Percentiles rank a stretch among this genome's conserved stretches.
Conservation (phyloP, 2,797 vertebrate species). For the Clarias fuscus region DNA sequence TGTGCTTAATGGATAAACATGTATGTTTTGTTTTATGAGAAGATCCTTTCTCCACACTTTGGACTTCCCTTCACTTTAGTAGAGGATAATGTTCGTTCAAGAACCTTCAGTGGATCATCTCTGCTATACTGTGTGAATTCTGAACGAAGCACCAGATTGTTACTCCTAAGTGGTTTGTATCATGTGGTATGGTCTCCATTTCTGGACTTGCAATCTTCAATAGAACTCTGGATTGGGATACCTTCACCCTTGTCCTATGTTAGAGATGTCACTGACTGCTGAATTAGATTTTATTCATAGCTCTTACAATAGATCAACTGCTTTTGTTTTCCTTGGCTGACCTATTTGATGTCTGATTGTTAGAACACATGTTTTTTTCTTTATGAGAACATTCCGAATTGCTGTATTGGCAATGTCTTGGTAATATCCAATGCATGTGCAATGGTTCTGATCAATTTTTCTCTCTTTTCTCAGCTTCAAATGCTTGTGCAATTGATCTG, state of each 20-base stretch:
- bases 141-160: too few relatives aligned
- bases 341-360: background rate
- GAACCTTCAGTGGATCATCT: too few relatives aligned
- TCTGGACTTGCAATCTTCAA: background rate
- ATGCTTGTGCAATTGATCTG: background rate
- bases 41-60: background rate
- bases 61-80: too few relatives aligned
- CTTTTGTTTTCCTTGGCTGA: background rate
- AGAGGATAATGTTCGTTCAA: too few relatives aligned
- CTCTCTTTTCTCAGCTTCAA: background rate
- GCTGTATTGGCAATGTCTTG: background rate
- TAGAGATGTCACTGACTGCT: too few relatives aligned
- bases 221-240: background rate
- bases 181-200: background rate
- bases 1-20: background rate
- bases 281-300: too few relatives aligned
- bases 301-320: background rate
- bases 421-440: background rate
- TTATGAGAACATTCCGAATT: background rate
- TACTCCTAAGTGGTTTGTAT: background rate
- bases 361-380: background rate
- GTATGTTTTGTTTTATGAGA: background rate
- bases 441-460: background rate
- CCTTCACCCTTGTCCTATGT: background rate
- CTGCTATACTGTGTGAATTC: too few relatives aligned